These are phyloP conservation scores for Echeneis naucrates DNA, from an alignment of 2,797 vertebrate genomes.

Conservation along the genomic window DNA sequence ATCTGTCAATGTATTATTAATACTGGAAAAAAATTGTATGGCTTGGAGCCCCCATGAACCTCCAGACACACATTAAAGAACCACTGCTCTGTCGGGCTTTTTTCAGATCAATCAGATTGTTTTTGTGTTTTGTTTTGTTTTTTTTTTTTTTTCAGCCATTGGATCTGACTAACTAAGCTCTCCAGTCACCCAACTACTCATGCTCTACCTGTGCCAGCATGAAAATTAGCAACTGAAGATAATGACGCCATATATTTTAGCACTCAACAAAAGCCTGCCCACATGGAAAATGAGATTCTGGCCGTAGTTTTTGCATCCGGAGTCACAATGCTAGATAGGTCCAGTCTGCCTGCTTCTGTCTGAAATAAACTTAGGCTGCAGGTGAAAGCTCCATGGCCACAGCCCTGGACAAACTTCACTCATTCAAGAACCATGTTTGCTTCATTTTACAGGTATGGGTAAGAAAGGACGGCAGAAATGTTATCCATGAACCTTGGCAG, in stretches of 20 bases:
- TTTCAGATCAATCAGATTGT: too few relatives aligned
- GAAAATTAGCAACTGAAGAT: background rate
- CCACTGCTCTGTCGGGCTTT: background rate
- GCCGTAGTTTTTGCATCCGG: background rate
- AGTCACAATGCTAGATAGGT: background rate
- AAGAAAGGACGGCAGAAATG: background rate
- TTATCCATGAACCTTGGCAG: background rate
- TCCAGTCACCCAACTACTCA: background rate
- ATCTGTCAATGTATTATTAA: too few relatives aligned
- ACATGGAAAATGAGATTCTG: background rate
- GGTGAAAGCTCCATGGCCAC: too few relatives aligned
- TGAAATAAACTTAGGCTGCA: background rate
- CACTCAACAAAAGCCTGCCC: constrained; percentile 11
- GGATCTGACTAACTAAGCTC: constrained; percentile 9
- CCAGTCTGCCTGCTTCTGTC: background rate
- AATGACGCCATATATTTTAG: constrained; percentile 8
- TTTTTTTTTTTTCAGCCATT: background rate
- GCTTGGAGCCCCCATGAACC: too few relatives aligned
- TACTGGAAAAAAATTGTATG: too few relatives aligned
- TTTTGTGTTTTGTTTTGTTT: background rate
- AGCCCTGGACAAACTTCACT: background rate
- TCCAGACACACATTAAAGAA: too few relatives aligned
- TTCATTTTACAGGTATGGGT: background rate
- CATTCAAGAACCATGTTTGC: background rate
- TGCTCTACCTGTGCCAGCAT: background rate